Evolutionary conservation across 2,797 vertebrate species (phyloP).

Genomic region (Crax fasciolata): DNA sequence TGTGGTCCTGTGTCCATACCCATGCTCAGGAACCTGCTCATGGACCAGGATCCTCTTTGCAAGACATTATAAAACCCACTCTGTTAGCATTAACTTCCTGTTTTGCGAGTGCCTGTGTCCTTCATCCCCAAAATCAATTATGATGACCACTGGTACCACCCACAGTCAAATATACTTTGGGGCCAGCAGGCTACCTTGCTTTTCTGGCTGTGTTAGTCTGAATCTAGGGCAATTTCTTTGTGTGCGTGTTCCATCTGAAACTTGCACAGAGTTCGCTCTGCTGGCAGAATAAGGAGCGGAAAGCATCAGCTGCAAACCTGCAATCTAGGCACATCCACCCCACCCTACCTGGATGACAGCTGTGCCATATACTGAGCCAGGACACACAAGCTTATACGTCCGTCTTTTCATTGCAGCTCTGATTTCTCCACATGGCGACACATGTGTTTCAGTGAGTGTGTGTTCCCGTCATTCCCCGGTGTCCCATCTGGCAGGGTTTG

Average conservation of each 20-base stretch:
- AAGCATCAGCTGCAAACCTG: background rate
- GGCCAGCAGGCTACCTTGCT: background rate
- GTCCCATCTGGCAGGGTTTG: constrained; percentile 52
- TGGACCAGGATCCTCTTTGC: background rate
- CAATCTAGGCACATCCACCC: background rate
- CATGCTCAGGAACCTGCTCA: background rate
- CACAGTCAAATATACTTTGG: background rate
- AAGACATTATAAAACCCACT: background rate
- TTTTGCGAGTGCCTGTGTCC: background rate
- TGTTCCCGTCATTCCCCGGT: background rate
- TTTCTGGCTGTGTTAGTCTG: background rate
- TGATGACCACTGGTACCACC: background rate
- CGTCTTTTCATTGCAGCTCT: constrained; percentile 37
- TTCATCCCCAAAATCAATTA: background rate
- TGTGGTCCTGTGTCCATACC: background rate
- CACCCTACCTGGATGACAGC: background rate
- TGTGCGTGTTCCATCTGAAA: background rate
- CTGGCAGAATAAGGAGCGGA: background rate
- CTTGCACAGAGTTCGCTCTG: background rate
- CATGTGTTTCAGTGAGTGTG: background rate
- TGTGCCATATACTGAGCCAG: background rate
- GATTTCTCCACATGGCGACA: constrained; percentile 16
- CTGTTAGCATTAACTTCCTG: background rate
- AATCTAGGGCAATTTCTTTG: background rate
- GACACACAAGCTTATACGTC: background rate